phyloP scores from a whole-genome alignment of 1,140 invertebrate genomes.

The Scylla paramamosain region DNA sequence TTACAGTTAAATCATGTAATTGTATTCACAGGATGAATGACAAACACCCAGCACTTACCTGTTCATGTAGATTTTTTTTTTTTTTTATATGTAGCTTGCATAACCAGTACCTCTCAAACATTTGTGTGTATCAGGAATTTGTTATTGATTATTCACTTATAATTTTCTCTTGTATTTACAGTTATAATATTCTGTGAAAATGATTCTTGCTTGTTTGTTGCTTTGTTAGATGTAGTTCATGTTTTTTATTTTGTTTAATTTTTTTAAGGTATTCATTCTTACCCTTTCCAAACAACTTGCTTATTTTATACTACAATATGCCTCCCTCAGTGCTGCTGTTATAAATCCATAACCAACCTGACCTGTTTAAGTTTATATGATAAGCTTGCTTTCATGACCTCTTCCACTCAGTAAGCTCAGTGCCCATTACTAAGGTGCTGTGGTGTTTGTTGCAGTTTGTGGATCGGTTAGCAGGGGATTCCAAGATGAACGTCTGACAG shows the following conservation, averaged over 20 bases:
- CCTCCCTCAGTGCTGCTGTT: not conserved
- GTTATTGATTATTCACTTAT: no score
- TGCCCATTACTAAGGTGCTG: not conserved
- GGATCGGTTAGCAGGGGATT: conserved; percentile 42
- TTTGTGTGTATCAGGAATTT: not conserved
- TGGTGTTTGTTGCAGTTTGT: conserved; percentile 59
- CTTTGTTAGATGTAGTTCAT: not conserved
- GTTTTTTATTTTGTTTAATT: not conserved
- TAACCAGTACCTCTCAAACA: not conserved
- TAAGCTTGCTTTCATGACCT: not conserved
- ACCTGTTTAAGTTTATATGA: not conserved
- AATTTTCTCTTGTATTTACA: no score
- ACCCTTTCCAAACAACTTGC: not conserved
- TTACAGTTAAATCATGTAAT: not conserved
- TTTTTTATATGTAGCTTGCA: not conserved
- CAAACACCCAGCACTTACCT: not conserved
- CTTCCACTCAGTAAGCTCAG: not conserved
- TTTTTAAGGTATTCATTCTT: not conserved
- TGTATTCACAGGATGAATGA: not conserved
- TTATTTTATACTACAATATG: not conserved
- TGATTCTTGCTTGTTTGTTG: not conserved
- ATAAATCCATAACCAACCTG: not conserved
- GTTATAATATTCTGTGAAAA: not conserved
- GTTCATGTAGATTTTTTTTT: no score
- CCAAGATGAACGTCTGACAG: conserved; percentile 67